Conservation (phyloP, 2,888 invertebrate genomes). For the Drosophila eohydei region DNA sequence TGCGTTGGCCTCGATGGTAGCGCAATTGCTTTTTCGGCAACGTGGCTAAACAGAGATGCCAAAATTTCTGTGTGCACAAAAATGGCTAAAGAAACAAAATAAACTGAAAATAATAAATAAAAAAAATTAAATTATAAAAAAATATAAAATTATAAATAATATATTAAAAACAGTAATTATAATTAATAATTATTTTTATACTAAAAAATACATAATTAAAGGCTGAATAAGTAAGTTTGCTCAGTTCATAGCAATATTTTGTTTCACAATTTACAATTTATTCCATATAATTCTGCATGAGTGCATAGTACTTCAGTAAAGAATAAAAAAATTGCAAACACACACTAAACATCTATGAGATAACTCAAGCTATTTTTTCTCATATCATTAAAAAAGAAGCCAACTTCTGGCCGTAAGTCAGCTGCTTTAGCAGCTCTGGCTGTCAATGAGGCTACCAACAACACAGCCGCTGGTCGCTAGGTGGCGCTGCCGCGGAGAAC, state of each 20-base stretch:
- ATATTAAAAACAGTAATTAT: too few species aligned
- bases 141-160: not conserved
- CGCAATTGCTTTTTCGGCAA: slow-evolving; percentile 58
- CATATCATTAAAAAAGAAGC: not conserved
- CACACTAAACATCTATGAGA: not conserved
- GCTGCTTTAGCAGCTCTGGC: not conserved
- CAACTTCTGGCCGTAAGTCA: slow-evolving; percentile 2
- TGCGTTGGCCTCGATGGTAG: slow-evolving; percentile 59
- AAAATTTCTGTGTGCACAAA: not conserved
- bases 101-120: not conserved
- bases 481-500: slow-evolving; percentile 51
- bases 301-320: not conserved
- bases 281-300: not conserved
- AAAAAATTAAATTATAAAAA: not conserved
- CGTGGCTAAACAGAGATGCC: slow-evolving; percentile 16
- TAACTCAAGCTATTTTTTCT: not conserved
- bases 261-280: not conserved
- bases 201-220: not conserved
- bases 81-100: not conserved
- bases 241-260: not conserved
- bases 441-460: slow-evolving; percentile 19
- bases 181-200: not conserved
- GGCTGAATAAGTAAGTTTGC: not conserved
- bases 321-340: too few species aligned
- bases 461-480: slow-evolving; percentile 22